Evolutionary conservation across 2,113 vertebrate genomes (phyloP).

Genomic region (Petroica traversi): DNA sequence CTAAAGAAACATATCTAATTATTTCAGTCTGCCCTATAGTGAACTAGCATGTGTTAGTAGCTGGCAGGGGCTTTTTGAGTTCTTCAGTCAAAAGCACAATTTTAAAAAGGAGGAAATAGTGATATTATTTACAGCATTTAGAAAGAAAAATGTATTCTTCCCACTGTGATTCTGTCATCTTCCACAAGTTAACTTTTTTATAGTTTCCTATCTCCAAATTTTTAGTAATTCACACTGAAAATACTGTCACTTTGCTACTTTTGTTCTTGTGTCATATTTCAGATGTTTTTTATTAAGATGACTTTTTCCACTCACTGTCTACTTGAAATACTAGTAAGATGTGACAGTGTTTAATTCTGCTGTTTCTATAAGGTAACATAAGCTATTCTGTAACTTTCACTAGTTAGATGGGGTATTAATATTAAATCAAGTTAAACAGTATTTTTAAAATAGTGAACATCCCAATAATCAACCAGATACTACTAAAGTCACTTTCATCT

Average conservation of each 20-base stretch:
- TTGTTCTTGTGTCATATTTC: not conserved
- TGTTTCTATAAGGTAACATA: not conserved
- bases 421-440: not conserved
- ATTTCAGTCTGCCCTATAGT: slow-evolving; percentile 24
- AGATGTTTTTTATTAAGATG: not conserved
- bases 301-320: not conserved
- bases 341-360: not conserved
- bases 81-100: not conserved
- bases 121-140: not conserved
- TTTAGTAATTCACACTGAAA: not conserved
- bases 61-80: not conserved
- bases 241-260: not conserved
- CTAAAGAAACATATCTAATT: slow-evolving; percentile 62
- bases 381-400: not conserved
- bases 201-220: not conserved
- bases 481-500: not conserved
- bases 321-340: not conserved
- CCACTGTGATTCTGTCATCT: not conserved
- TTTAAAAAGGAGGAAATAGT: not conserved
- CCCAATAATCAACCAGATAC: not conserved
- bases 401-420: not conserved
- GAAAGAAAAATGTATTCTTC: not conserved
- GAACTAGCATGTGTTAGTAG: not conserved
- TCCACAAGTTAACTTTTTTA: not conserved
- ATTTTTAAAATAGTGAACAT: not conserved